Base-by-base conservation (phyloP, 2,113 vertebrate species). In the Varanus salvator region DNA sequence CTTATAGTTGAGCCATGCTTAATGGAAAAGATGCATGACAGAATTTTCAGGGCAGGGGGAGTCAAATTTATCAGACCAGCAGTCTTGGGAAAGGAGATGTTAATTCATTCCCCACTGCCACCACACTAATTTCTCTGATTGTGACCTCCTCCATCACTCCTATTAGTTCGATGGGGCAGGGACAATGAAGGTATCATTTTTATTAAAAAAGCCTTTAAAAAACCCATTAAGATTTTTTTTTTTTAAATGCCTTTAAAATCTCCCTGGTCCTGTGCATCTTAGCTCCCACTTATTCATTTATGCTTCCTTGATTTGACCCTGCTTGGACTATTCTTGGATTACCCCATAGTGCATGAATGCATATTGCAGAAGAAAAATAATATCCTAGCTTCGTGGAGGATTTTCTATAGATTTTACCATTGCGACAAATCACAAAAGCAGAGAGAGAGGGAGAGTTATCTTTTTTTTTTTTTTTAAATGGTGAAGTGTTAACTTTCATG, bases 401-500 rank as follows among this genome's bases (percentile, higher is more conserved):
- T 52, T 92, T 93, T 68, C 17, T 57, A 34, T 88, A n/a, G 12
- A 78, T 90, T 52, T 87, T 69, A 90, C 15, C 6, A 75, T 74
- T 86, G 29, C 27, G 60, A 52, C 48, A 34, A 76, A 66, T 87
- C 91, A n/a, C 54, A 78, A n/a, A 64, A 75, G n/a, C 12, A 77
- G 15, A 68, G 27, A 84, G 17, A 15, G 38, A 77, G 23, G 54
- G 27, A 84, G 64, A 31, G 38, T 81, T 78, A 23, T 57, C 48
- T 57, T 85, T 54, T 80, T 54, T 9, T 60, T 86, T 60, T n/a
- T 27, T 23, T n/a, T 25, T 2, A 60, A 80, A 80, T 66, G 38
- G 44, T 74, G 78, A 82, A 82, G 29, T 84, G 52, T n/a, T 60
- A 76, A 78, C 80, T 87, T 91, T 78, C 66, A 71, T 72, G 66